Percentiles rank a stretch among this genome's conserved stretches.
Evolutionary conservation across 2,797 vertebrate genomes (phyloP).

Genomic region (Mycteria americana): DNA sequence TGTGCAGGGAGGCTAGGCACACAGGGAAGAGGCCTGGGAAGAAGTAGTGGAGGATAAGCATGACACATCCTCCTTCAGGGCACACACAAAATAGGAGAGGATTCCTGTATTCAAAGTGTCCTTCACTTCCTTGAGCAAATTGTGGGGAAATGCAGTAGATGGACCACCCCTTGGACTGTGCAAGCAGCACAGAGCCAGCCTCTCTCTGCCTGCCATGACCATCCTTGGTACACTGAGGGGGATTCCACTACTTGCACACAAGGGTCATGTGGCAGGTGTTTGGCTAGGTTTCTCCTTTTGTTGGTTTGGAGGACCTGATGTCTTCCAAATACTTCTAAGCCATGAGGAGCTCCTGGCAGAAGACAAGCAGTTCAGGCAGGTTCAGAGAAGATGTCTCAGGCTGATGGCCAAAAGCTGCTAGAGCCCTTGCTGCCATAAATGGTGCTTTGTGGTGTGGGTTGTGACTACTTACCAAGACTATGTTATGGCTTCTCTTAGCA

Average conservation of each 20-base stretch:
- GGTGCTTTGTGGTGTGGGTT: neutral
- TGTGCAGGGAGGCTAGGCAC: neutral
- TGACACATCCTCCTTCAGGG: neutral
- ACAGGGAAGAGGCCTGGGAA: neutral
- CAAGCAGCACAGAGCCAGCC: rapidly evolving
- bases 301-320: neutral
- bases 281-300: neutral
- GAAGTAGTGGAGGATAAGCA: neutral
- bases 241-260: neutral
- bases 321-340: neutral
- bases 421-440: neutral
- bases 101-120: neutral
- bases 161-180: no score
- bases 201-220: neutral
- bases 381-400: neutral
- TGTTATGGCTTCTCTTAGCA: neutral
- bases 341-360: neutral
- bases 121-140: neutral
- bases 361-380: neutral
- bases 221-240: neutral
- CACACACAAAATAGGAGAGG: neutral
- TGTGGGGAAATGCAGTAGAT: neutral
- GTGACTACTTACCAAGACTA: neutral
- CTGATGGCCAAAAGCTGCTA: neutral
- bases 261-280: rapidly evolving